Base-by-base conservation (phyloP, 2,888 invertebrate species). In the Aromia moschata region DNA sequence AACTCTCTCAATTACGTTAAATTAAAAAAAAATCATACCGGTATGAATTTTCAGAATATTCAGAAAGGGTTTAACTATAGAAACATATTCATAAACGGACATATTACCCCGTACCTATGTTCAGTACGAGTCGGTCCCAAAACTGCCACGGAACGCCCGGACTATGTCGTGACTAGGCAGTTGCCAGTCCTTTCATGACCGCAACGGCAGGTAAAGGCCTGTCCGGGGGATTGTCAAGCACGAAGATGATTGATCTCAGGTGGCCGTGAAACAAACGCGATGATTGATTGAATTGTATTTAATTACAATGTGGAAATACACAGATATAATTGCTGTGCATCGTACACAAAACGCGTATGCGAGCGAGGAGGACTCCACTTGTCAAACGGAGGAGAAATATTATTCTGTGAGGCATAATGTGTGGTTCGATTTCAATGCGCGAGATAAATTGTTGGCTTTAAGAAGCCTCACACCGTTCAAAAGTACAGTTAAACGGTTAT, bases 211-310 rank as follows among this genome's bases (percentile, higher is more conserved):
- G 71, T 70, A 70, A 65, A 67, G 66, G 64, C 64, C 65, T 47
- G 58, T 61, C 59, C 64, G 64, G 49, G 64, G 62, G 68, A 65
- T 67, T 66, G 69, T 70, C 70, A 65, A 70, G 67, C 61, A 65
- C 60, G 56, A 57, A 59, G 64, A 70, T 71, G 70, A 69, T 70
- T 67, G 68, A 71, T 68, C 65, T 68, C 64, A 67, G 66, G 61
- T 68, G 68, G 68, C 64, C 67, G 64, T 60, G 65, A 67, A 70
- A 68, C 69, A 62, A 66, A 67, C 69, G 65, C 62, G 68, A 68
- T 70, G 71, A 72, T 70, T 70, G 72, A 72, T 72, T 66, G 69
- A 68, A 68, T 70, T 61, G 69, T 65, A 69, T 72, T 72, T 69
- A 70, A 71, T 70, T 70, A 69, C 68, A 58, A 56, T 61, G 63